phyloP scores from a whole-genome alignment of 30 jellyfish, hydroid and myxozoan species.

The Rhopilema esculentum region DNA sequence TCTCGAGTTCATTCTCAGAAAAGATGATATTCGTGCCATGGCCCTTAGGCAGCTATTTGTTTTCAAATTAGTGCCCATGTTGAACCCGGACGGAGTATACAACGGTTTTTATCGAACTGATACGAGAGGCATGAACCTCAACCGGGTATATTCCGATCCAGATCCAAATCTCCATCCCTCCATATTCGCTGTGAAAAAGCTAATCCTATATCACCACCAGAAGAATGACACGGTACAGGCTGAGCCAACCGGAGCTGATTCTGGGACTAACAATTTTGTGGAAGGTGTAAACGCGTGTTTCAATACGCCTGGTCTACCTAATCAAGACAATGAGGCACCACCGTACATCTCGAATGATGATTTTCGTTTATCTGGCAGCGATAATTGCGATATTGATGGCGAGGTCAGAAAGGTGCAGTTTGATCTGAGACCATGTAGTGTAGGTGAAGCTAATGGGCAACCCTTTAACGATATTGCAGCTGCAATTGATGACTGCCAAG shows the following conservation, averaged over 20 bases:
- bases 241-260: not conserved
- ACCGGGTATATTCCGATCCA: slow-evolving; percentile 86
- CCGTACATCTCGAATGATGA: no score
- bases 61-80: slow-evolving; percentile 90
- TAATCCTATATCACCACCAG: slow-evolving; percentile 78
- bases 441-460: no score
- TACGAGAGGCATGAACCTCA: slow-evolving; percentile 89
- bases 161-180: slow-evolving; percentile 89
- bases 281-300: no score
- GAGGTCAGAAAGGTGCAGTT: not conserved
- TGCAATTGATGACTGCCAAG: not conserved
- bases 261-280: no score
- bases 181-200: slow-evolving; percentile 78
- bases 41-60: slow-evolving; percentile 74
- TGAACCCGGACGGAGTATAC: slow-evolving; percentile 96
- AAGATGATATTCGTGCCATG: slow-evolving; percentile 77
- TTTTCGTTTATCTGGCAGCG: no score
- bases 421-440: no score
- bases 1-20: slow-evolving; percentile 72
- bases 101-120: slow-evolving; percentile 94
- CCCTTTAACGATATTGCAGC: no score
- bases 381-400: not conserved
- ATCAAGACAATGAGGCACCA: no score
- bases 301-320: no score
- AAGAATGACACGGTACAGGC: not conserved